Evolutionary conservation across 2,888 invertebrate genomes (phyloP), one percentile per base, ranked within the genome.

Genomic region (Oscheius sp.): DNA sequence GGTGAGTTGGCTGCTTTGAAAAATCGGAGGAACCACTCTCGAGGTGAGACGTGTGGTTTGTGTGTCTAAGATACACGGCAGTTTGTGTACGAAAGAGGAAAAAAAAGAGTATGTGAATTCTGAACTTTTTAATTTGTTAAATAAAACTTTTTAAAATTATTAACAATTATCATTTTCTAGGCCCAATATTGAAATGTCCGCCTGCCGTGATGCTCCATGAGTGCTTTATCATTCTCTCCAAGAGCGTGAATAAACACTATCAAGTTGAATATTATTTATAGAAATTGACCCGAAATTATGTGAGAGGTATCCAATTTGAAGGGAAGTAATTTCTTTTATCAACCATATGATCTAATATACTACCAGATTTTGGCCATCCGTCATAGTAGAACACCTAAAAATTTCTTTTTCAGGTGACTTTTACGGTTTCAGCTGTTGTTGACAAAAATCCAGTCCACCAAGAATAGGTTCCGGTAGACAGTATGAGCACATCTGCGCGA

Each of bases 361-460:
- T 84, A 33, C 82, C 84, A 3, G 78, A 74, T 9, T 77, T 71
- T 3, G 87, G 87, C 84, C 86, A 88, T 12, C 83, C 82, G 24
- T 70, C 73, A 74, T 86, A 88, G 74, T 87, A 87, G 20, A 86
- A 67, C 0, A 84, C 83, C 38, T 82, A 57, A 30, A 71, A 20
- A 12, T 24, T 24, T 47, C 5, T 41, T 6, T 41, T 6, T 17
- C 14, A 41, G 14, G 14, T 14, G 17, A 14, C 8, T 14, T 12
- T n/a, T 62, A 62, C 62, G 20, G 50, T 64, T 1, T 64, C 32
- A 26, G 64, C 50, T 38, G 71, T 70, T 12, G 54, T 50, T 45
- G 80, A 78, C 22, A 87, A 71, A 73, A 86, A 88, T 1, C 85
- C 87, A 3, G 85, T 85, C 88, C 88, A 88, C 88, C 88, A 88